phyloP scores from a whole-genome alignment of 2,113 vertebrate genomes.

The Nerophis ophidion region DNA sequence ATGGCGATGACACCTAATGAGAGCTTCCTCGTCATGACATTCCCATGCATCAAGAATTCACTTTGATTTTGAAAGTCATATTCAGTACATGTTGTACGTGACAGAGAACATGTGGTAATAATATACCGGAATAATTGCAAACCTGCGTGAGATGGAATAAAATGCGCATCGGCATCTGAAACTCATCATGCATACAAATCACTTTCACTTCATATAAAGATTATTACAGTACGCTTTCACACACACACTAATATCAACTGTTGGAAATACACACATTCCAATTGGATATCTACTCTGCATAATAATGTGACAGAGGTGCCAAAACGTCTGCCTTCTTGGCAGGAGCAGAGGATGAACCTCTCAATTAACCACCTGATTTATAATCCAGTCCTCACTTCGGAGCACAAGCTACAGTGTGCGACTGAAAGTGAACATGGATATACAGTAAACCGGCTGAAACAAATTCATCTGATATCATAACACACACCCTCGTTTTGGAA shows the following conservation, averaged over 20 bases:
- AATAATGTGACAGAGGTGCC: too few relatives aligned
- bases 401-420: too few relatives aligned
- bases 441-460: too few relatives aligned
- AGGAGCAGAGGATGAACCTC: too few relatives aligned
- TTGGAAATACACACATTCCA: neutral
- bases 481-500: too few relatives aligned
- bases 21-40: neutral
- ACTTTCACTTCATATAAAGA: neutral
- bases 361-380: too few relatives aligned
- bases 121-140: slow-evolving; percentile 9
- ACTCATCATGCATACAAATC: neutral
- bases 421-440: too few relatives aligned
- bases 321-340: too few relatives aligned
- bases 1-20: neutral
- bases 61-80: neutral
- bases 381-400: too few relatives aligned
- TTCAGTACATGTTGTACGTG: neutral
- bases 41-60: neutral
- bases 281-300: too few relatives aligned
- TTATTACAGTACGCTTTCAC: neutral
- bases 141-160: slow-evolving; percentile 10
- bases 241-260: neutral
- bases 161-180: too few relatives aligned
- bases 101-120: neutral
- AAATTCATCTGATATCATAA: too few relatives aligned